Evolutionary conservation across 1,140 invertebrate genomes (phyloP).

Genomic region (Watersipora subatra): DNA sequence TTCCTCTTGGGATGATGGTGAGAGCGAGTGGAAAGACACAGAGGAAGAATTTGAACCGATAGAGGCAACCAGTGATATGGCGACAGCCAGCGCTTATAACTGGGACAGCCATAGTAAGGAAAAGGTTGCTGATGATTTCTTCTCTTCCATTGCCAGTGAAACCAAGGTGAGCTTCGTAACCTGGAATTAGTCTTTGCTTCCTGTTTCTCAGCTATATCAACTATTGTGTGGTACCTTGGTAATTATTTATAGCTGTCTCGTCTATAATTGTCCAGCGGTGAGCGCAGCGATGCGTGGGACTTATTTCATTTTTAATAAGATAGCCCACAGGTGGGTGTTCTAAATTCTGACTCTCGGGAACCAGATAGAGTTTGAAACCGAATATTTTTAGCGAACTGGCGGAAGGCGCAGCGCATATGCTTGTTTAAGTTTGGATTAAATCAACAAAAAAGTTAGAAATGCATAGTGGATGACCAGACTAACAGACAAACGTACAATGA

Average conservation of each 20-base stretch:
- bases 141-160: constrained; percentile 14
- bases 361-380: no score
- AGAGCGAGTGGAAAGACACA: constrained; percentile 56
- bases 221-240: background rate
- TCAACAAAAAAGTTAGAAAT: no score
- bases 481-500: no score
- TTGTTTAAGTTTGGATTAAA: no score
- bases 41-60: constrained; percentile 44
- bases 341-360: constrained; percentile 1
- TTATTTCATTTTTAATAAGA: background rate
- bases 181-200: background rate
- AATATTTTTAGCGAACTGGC: no score
- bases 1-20: background rate
- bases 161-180: constrained; percentile 1
- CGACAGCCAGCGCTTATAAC: constrained; percentile 27
- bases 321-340: background rate
- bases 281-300: no score
- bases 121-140: constrained; percentile 21
- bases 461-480: no score
- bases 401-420: no score
- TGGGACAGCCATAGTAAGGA: constrained; percentile 18
- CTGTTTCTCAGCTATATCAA: background rate
- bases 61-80: constrained; percentile 15
- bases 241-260: background rate
- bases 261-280: background rate